Percentiles rank a stretch among this genome's conserved stretches.
Evolutionary conservation across 2,888 invertebrate species (phyloP).

Genomic region (Steinernema scapterisci): DNA sequence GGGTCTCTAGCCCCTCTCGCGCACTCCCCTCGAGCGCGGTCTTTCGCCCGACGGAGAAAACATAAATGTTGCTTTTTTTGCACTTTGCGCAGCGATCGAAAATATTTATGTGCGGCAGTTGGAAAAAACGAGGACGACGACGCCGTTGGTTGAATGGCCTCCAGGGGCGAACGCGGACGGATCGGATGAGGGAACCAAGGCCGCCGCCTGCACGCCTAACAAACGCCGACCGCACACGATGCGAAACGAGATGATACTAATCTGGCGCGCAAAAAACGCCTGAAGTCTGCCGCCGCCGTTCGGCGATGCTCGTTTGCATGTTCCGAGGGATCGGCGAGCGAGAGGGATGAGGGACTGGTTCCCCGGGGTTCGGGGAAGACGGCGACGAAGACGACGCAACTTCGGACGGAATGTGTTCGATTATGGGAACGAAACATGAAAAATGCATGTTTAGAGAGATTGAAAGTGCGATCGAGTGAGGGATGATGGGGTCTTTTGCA

Average conservation of each 20-base stretch:
- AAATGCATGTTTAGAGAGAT: not conserved
- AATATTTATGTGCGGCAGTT: conserved; percentile 30
- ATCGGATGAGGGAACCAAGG: not conserved
- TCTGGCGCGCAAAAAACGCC: conserved; percentile 27
- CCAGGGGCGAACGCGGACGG: conserved; percentile 7
- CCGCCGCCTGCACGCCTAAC: not conserved
- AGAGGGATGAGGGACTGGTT: not conserved
- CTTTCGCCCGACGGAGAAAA: conserved; percentile 10
- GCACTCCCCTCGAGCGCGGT: not conserved
- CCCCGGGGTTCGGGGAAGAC: not conserved
- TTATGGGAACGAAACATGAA: not conserved
- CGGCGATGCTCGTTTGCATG: conserved; percentile 12
- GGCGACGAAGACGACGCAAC: too few relatives aligned
- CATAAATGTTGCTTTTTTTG: conserved; percentile 32
- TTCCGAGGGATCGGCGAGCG: not conserved
- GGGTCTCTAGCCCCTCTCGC: not conserved
- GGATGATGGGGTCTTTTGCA: not conserved
- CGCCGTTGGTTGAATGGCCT: conserved; percentile 27
- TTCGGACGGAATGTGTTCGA: not conserved
- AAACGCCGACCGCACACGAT: conserved; percentile 21
- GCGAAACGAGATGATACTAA: conserved; percentile 32
- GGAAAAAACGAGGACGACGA: conserved; percentile 13
- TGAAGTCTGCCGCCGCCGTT: conserved; percentile 3
- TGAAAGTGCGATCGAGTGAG: not conserved
- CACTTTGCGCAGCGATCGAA: conserved; percentile 30